These are phyloP conservation scores for Aphaenogaster floridana DNA, from an alignment of 1,140 invertebrate species.

Conservation along the genomic window DNA sequence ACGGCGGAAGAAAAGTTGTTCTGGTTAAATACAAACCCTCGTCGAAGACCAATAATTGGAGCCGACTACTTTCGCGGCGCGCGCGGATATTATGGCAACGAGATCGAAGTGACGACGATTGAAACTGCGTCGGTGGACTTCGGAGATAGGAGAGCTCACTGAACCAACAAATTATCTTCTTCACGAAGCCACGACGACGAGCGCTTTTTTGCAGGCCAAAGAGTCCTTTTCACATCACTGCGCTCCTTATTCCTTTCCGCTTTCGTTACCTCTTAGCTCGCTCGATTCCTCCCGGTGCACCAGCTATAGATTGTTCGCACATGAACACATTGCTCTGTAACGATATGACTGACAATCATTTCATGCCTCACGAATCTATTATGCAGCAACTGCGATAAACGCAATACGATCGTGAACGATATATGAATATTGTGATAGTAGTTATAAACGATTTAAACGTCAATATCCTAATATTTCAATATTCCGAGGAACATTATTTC, in stretches of 20 bases:
- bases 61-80: constrained; percentile 39
- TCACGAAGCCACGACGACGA: constrained; percentile 23
- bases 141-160: constrained; percentile 62
- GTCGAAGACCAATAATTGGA: constrained; percentile 71
- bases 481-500: neutral
- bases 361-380: neutral
- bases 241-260: constrained; percentile 49
- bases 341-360: neutral
- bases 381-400: neutral
- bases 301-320: neutral
- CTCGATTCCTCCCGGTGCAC: constrained; percentile 28
- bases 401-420: neutral
- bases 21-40: constrained; percentile 58
- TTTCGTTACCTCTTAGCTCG: constrained; percentile 49
- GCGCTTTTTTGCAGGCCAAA: constrained; percentile 56
- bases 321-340: neutral
- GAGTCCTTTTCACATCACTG: constrained; percentile 64
- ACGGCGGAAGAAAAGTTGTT: constrained; percentile 13
- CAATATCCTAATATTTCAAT: neutral
- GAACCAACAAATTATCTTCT: constrained; percentile 76
- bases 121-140: constrained; percentile 53
- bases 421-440: neutral
- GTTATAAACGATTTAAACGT: neutral
- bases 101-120: constrained; percentile 45
- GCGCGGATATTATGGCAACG: constrained; percentile 45